These are phyloP conservation scores for Alloplasta piceator DNA, from an alignment of 2,888 invertebrate genomes.

Conservation along the genomic window DNA sequence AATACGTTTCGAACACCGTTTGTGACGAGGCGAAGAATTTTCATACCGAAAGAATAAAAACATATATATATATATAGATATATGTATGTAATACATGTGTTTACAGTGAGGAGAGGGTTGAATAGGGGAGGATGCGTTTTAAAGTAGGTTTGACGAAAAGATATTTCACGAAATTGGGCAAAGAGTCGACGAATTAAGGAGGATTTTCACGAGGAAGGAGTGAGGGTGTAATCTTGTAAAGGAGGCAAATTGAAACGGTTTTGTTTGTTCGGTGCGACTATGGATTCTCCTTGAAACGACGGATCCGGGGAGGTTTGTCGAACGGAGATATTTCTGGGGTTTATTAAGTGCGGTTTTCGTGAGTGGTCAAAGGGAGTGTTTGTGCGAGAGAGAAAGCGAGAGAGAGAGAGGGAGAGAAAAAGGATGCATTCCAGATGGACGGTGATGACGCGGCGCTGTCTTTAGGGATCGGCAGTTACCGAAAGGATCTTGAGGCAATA, in stretches of 20 bases:
- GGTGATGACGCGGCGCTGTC: conserved; percentile 74
- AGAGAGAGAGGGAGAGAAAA: conserved; percentile 59
- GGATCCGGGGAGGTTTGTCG: conserved; percentile 35
- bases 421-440: conserved; percentile 77
- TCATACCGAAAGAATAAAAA: too few relatives aligned
- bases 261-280: conserved; percentile 55
- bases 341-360: conserved; percentile 18
- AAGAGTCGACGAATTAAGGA: not conserved
- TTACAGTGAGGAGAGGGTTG: too few relatives aligned
- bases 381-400: conserved; percentile 25
- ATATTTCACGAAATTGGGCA: not conserved
- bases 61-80: not conserved
- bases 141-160: not conserved
- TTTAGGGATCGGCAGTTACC: conserved; percentile 68
- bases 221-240: not conserved
- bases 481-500: conserved; percentile 40
- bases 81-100: not conserved
- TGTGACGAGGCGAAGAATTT: conserved; percentile 15
- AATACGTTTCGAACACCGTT: not conserved
- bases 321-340: conserved; percentile 12
- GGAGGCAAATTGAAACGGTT: conserved; percentile 35
- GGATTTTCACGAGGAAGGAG: not conserved
- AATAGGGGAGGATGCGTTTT: not conserved
- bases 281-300: conserved; percentile 54
- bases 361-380: conserved; percentile 4